Evolutionary conservation across 2,113 vertebrate genomes (phyloP).

Genomic region (Cavia aperea): DNA sequence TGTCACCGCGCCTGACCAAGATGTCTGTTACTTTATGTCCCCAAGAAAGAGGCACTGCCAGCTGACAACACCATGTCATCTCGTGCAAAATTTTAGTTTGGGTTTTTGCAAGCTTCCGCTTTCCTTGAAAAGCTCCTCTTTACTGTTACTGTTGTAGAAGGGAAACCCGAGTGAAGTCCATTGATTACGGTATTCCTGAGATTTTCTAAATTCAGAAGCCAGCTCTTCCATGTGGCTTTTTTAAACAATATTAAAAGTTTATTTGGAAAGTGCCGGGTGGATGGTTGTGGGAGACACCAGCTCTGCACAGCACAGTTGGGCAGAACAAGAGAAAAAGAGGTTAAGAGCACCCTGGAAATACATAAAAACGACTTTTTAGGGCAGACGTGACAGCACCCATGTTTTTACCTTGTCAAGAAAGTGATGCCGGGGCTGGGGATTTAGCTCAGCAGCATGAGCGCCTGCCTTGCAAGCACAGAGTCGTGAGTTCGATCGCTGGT

Average conservation of each 20-base stretch:
- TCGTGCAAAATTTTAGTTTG: not conserved
- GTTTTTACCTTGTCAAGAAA: not conserved
- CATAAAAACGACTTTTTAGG: too few relatives aligned
- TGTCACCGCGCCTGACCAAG: not conserved
- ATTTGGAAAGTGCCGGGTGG: not conserved
- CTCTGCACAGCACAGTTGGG: not conserved
- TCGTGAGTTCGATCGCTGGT: too few relatives aligned
- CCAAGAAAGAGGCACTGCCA: not conserved
- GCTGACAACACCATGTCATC: not conserved
- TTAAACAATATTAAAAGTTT: not conserved
- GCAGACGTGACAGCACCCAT: too few relatives aligned
- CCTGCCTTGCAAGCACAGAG: too few relatives aligned
- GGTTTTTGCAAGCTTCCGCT: constrained; percentile 7
- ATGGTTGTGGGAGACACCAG: not conserved
- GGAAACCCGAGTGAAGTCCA: not conserved
- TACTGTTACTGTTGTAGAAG: not conserved
- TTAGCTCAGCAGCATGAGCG: too few relatives aligned
- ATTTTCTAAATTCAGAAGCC: not conserved
- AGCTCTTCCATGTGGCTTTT: not conserved
- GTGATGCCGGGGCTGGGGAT: too few relatives aligned
- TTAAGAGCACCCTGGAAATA: not conserved
- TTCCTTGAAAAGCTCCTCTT: not conserved
- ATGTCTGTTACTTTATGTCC: not conserved
- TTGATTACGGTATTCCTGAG: not conserved
- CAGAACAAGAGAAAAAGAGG: not conserved